These are phyloP conservation scores for Mormyrus iriodes DNA, from an alignment of 2,113 vertebrate species.

Conservation along the genomic window DNA sequence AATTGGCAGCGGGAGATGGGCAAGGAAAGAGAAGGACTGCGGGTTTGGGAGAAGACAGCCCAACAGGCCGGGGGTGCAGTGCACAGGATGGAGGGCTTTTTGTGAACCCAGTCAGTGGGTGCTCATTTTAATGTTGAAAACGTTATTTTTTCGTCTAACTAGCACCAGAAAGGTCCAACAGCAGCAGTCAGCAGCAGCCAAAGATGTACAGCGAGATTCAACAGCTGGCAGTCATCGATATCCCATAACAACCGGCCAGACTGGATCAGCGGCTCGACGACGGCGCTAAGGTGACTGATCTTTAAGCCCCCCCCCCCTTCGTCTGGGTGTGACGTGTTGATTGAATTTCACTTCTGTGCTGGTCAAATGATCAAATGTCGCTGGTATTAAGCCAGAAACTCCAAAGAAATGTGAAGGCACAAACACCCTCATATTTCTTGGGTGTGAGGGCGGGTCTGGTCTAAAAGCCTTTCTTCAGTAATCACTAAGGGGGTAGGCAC, in stretches of 20 bases:
- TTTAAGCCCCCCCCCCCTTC: background rate
- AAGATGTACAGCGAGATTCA: background rate
- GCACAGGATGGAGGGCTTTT: background rate
- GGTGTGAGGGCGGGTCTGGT: no score
- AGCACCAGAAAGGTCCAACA: background rate
- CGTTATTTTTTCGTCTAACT: no score
- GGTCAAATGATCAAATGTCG: background rate
- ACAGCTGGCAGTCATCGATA: background rate
- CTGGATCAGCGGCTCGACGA: background rate
- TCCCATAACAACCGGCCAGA: background rate
- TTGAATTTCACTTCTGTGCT: background rate
- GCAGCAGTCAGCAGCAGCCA: background rate
- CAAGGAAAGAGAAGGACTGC: background rate
- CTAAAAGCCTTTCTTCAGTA: no score
- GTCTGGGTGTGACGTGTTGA: background rate
- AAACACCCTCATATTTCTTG: background rate
- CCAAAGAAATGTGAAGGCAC: background rate
- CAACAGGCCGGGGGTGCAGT: background rate
- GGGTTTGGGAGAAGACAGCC: background rate
- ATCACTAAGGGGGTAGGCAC: no score
- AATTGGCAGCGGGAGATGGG: conserved; percentile 31
- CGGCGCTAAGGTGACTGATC: background rate
- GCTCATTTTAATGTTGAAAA: background rate
- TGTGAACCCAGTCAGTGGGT: background rate
- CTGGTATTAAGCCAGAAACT: background rate